These are phyloP conservation scores for Drosophila pandora DNA, from an alignment of 1,140 invertebrate genomes.

Conservation along the genomic window DNA sequence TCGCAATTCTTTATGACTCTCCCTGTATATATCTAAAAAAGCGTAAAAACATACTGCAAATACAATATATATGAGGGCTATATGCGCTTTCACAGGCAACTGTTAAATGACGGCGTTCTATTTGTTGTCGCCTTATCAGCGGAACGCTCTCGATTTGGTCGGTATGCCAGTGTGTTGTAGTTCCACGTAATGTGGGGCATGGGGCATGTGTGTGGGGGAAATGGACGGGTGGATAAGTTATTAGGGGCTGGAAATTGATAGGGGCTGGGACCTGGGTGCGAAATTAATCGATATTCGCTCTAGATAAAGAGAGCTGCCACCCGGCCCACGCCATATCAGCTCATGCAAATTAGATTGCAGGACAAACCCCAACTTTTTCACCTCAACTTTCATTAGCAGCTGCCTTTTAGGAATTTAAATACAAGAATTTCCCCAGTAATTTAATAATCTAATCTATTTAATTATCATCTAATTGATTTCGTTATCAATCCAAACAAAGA, in stretches of 20 bases:
- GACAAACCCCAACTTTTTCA: background rate
- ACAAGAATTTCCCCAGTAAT: background rate
- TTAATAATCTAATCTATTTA: slow-evolving; percentile 2
- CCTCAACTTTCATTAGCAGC: background rate
- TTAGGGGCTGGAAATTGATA: slow-evolving; percentile 28
- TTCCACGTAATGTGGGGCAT: slow-evolving; percentile 33
- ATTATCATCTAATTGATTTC: slow-evolving; percentile 1
- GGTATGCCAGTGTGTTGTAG: background rate
- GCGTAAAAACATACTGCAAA: slow-evolving; percentile 20
- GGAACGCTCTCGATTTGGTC: slow-evolving; percentile 40
- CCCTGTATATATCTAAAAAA: slow-evolving; percentile 57
- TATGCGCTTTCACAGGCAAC: slow-evolving; percentile 58
- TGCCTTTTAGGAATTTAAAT: background rate
- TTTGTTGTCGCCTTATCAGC: slow-evolving; percentile 56
- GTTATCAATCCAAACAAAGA: background rate
- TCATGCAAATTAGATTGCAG: background rate
- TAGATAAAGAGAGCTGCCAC: background rate
- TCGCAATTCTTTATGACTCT: slow-evolving; percentile 21
- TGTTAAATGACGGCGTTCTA: slow-evolving; percentile 42
- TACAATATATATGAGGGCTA: slow-evolving; percentile 27
- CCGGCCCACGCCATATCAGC: background rate
- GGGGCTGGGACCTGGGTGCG: background rate
- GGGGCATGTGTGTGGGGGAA: slow-evolving; percentile 9
- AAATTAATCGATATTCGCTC: slow-evolving; percentile 4
- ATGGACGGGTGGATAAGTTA: slow-evolving; percentile 28